These are phyloP conservation scores for Hemichromis elongatus DNA, from an alignment of 2,113 vertebrate genomes.

Conservation along the genomic window DNA sequence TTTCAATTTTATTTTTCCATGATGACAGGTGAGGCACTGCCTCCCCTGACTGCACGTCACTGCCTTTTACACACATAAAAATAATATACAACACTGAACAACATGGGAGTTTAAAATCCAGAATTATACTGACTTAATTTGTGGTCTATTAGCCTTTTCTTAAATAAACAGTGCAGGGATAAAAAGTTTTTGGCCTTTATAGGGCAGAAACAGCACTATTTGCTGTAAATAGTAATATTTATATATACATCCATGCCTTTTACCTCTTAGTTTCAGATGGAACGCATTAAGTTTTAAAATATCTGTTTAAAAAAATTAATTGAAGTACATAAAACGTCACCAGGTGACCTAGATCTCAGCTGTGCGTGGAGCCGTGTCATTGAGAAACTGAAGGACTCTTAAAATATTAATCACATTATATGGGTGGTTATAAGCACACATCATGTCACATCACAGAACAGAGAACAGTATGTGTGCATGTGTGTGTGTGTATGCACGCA, in stretches of 20 bases:
- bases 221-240: neutral
- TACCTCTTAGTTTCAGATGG: neutral
- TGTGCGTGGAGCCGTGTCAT: neutral
- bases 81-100: neutral
- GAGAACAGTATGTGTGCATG: neutral
- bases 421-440: neutral
- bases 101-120: neutral
- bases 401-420: neutral
- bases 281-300: neutral
- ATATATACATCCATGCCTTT: neutral
- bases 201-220: neutral
- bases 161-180: neutral
- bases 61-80: neutral
- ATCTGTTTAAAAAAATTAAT: neutral
- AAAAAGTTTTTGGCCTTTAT: neutral
- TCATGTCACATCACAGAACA: neutral
- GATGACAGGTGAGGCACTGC: no score
- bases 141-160: neutral
- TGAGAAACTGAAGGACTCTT: neutral
- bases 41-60: no score
- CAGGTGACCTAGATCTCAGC: neutral
- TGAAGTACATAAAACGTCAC: neutral
- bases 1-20: no score
- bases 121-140: neutral
- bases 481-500: neutral